Evolutionary conservation across 2,888 invertebrate species (phyloP).

Genomic region (Eulithis testata): DNA sequence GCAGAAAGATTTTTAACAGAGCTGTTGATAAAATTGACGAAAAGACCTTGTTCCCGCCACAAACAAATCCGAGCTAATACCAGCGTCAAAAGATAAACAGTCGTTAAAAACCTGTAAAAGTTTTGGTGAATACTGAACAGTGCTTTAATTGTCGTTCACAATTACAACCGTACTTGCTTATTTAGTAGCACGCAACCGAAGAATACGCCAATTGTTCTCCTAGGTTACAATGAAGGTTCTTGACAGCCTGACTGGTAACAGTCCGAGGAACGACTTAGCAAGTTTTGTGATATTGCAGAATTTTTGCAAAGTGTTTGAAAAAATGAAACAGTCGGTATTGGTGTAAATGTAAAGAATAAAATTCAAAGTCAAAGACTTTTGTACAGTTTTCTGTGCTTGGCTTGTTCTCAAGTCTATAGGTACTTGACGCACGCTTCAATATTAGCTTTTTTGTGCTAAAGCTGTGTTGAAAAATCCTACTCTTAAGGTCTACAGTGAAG

Average conservation of each 20-base stretch:
- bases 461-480: background rate
- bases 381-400: too few species aligned
- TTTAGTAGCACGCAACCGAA: conserved; percentile 53
- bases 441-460: background rate
- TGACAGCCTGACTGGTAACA: conserved; percentile 53
- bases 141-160: conserved; percentile 58
- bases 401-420: too few species aligned
- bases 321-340: too few species aligned
- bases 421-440: too few species aligned
- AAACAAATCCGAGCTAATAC: too few species aligned
- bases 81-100: too few species aligned
- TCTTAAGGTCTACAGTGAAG: background rate
- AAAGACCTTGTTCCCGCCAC: too few species aligned
- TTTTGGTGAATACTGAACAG: background rate
- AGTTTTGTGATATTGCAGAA: background rate
- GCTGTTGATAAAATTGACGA: too few species aligned
- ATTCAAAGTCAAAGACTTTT: too few species aligned
- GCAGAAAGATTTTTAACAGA: too few species aligned
- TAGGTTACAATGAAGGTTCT: conserved; percentile 51
- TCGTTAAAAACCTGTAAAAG: background rate
- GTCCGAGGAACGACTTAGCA: background rate
- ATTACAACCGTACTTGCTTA: conserved; percentile 38
- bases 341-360: too few species aligned
- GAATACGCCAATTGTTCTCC: conserved; percentile 28
- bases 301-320: background rate